Evolutionary conservation across 1,140 invertebrate species (phyloP), one percentile per base, ranked within the genome.

Genomic region (Eurosta solidaginis): DNA sequence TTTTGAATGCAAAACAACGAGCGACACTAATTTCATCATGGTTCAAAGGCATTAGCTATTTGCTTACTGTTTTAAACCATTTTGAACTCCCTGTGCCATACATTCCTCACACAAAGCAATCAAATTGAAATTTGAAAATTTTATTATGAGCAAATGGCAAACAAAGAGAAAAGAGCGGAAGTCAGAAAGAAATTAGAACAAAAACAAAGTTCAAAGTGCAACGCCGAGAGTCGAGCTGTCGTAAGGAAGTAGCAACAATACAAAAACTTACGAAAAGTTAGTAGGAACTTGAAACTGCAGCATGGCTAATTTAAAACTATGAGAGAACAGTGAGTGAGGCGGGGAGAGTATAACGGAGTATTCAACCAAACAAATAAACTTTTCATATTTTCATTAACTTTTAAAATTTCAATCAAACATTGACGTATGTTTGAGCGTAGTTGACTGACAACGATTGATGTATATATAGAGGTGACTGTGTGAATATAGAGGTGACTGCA

Each of bases 351-450:
- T n/a, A n/a, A n/a, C n/a, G n/a, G n/a, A n/a, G n/a, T n/a, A n/a
- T n/a, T n/a, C n/a, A 17, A 40, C 59, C 27, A 20, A 36, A n/a
- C 29, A 17, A 20, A 2, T 10, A 40, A 68, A 68, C 17, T 68
- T 68, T 68, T 20, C 33, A 68, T 68, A 68, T 68, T 68, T 68
- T 68, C 59, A 68, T 68, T 68, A 68, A 68, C 59, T 68, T 68
- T 68, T 68, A 7, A 68, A 68, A 68, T 68, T 68, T 68, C 22
- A 22, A 6, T 29, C 59, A 68, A 68, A 68, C 33, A 68, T 68
- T 68, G 59, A 40, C 27, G 59, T 40, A 68, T 68, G 59, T 27
- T 22, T 40, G 36, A 14, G 54, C 14, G 54, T 29, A 59, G 52
- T 59, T 59, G 52, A 29, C 52, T 25, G 33, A 27, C n/a, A 17